Conservation (phyloP, 1,140 invertebrate genomes). For the Drosophila sulfurigaster region DNA sequence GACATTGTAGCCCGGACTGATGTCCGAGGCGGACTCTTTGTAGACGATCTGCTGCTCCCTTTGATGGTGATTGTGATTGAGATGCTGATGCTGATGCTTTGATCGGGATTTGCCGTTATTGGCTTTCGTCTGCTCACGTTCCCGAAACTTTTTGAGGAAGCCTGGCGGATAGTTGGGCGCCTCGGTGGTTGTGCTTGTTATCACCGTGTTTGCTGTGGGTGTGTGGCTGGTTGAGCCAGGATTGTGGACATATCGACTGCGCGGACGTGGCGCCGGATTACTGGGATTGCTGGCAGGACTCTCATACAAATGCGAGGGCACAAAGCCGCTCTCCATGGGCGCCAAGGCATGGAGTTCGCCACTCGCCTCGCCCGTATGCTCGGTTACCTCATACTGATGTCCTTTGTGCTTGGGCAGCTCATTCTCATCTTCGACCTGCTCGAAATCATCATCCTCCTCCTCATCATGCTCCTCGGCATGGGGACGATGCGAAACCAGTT, state of each 20-base stretch:
- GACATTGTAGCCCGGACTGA: conserved; percentile 26
- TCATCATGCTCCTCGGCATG: conserved; percentile 43
- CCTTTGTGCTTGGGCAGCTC: conserved; percentile 47
- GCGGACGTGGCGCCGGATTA: background rate
- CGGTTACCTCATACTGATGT: conserved; percentile 75
- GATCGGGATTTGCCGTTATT: conserved; percentile 38
- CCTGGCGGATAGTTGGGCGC: conserved; percentile 71
- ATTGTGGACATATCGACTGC: conserved; percentile 19
- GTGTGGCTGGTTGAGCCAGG: conserved; percentile 23
- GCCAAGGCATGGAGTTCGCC: conserved; percentile 56
- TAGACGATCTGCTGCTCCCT: conserved; percentile 44
- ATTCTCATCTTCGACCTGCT: conserved; percentile 56
- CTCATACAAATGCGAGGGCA: conserved; percentile 55
- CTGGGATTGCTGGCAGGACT: background rate
- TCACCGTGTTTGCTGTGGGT: no score
- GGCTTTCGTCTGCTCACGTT: conserved; percentile 41
- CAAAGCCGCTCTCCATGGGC: conserved; percentile 70
- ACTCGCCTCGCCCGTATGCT: conserved; percentile 71
- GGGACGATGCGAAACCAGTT: conserved; percentile 62
- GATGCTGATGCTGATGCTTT: conserved; percentile 15
- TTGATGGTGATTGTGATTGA: conserved; percentile 1
- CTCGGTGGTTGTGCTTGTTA: conserved; percentile 55
- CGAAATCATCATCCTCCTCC: conserved; percentile 41
- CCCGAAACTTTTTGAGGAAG: conserved; percentile 69
- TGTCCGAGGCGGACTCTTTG: conserved; percentile 21